Conservation (phyloP, 2,888 invertebrate species). For the Dermolepida albohirtum region DNA sequence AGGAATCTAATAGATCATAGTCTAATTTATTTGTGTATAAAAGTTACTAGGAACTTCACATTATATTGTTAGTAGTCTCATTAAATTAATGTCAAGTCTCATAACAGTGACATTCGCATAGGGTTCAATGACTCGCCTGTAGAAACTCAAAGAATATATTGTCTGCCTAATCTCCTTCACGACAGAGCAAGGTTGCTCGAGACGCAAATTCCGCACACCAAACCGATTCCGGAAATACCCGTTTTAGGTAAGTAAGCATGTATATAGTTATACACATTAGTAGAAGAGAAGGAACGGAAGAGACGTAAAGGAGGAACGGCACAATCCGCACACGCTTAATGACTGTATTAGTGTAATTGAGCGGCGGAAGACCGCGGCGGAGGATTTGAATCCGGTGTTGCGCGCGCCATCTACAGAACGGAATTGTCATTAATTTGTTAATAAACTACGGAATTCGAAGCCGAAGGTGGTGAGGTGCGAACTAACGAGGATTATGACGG, state of each 20-base stretch:
- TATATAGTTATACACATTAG: conserved; percentile 11
- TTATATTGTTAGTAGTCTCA: no score
- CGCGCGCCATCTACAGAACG: conserved; percentile 36
- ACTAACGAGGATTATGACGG: conserved; percentile 41
- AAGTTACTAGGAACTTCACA: no score
- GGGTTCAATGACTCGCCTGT: conserved; percentile 27
- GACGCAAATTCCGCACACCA: conserved; percentile 32
- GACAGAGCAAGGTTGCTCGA: conserved; percentile 22
- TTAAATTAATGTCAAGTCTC: no score
- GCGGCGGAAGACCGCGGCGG: conserved; percentile 33
- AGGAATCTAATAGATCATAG: no score
- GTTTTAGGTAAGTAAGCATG: conserved; percentile 29
- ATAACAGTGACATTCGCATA: conserved; percentile 5
- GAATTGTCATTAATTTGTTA: conserved; percentile 41
- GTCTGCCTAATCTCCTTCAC: conserved; percentile 27
- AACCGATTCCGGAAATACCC: conserved; percentile 37
- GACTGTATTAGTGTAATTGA: conserved; percentile 38
- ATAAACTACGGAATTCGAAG: conserved; percentile 37
- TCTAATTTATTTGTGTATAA: no score
- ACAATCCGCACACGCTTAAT: conserved; percentile 38
- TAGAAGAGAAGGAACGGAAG: conserved; percentile 13
- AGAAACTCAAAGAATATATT: conserved; percentile 23
- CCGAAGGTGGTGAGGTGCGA: conserved; percentile 34
- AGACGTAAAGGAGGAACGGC: conserved; percentile 29
- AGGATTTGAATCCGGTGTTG: conserved; percentile 26